These are phyloP conservation scores for Iguana delicatissima DNA, from an alignment of 2,797 vertebrate genomes.

Conservation along the genomic window DNA sequence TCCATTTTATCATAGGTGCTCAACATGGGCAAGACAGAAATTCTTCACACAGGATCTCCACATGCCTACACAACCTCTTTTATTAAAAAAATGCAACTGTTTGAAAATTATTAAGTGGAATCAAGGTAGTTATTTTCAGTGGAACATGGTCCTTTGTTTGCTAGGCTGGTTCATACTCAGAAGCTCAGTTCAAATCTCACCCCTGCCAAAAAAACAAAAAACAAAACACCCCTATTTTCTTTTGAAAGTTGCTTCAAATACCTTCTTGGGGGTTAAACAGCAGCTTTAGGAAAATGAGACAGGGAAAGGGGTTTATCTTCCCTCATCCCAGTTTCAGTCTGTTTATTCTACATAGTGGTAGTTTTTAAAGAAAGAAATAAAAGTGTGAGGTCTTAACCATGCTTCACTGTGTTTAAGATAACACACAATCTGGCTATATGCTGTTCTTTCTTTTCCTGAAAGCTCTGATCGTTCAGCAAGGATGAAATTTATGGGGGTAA, in stretches of 20 bases:
- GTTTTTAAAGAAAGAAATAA: background rate
- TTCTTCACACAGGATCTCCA: background rate
- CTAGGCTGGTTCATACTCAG: too few species aligned
- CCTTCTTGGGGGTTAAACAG: background rate
- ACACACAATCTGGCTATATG: background rate
- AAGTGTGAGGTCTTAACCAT: background rate
- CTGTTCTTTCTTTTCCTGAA: background rate
- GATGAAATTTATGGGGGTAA: background rate
- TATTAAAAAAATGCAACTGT: background rate
- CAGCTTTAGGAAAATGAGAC: background rate
- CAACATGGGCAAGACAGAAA: background rate
- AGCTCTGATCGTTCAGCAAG: background rate
- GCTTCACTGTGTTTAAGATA: background rate
- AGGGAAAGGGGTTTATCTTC: background rate
- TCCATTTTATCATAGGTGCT: background rate
- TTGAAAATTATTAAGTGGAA: background rate
- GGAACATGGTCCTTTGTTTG: background rate
- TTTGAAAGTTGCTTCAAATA: too few species aligned
- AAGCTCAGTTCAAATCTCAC: too few species aligned
- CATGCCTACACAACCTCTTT: background rate
- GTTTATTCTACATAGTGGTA: background rate
- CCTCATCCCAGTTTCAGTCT: too few species aligned
- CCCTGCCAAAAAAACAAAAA: too few species aligned
- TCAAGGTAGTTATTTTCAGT: background rate
- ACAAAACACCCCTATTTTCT: too few species aligned